phyloP scores from a whole-genome alignment of 2,113 vertebrate species.

The Himantopus leucocephalus region DNA sequence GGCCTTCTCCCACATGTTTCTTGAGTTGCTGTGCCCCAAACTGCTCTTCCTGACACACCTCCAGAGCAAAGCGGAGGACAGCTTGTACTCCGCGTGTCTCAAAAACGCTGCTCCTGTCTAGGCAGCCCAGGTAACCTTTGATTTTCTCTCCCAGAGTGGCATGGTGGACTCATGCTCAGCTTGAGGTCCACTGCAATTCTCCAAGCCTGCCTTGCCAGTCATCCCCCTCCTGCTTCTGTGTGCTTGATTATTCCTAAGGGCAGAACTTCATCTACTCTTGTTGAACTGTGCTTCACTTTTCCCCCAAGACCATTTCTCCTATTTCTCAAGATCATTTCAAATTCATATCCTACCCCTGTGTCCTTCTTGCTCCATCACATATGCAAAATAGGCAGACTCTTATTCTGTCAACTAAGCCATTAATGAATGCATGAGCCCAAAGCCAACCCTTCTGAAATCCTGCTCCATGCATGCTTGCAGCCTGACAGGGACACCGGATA shows the following conservation, averaged over 20 bases:
- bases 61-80: neutral
- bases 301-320: neutral
- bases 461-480: neutral
- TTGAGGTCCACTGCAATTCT: neutral
- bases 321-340: neutral
- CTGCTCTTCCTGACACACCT: neutral
- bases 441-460: neutral
- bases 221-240: neutral
- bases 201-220: neutral
- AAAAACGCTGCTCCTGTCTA: neutral
- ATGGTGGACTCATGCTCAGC: neutral
- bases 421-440: neutral
- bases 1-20: no score
- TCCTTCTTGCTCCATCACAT: neutral
- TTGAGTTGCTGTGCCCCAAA: neutral
- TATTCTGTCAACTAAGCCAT: neutral
- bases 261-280: neutral
- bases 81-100: fast-evolving
- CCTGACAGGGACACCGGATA: fast-evolving
- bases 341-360: neutral
- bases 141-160: neutral
- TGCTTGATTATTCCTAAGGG: neutral
- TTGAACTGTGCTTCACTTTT: neutral
- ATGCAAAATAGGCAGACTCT: neutral
- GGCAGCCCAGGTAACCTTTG: fast-evolving